A percentile compares a stretch with the other conserved stretches of the same genome.
phyloP scores from a whole-genome alignment of 2,888 invertebrate genomes.

The Drosophila helvetica region DNA sequence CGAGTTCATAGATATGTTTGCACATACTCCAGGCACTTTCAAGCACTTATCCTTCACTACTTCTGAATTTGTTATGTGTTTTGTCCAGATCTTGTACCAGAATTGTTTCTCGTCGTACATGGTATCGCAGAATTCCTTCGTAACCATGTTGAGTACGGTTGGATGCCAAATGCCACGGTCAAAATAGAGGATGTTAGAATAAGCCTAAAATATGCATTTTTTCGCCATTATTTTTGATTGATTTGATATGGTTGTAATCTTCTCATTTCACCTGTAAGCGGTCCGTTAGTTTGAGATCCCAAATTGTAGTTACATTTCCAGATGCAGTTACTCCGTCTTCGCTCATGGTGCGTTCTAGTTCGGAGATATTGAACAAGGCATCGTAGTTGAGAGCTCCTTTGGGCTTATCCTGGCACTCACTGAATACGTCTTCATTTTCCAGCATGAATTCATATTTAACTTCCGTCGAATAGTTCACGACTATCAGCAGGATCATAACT shows the following conservation, averaged over 20 bases:
- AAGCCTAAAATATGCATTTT: not conserved
- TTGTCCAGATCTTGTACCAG: slow-evolving; percentile 11
- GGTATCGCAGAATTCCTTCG: slow-evolving; percentile 12
- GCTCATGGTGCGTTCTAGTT: not conserved
- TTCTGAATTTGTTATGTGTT: slow-evolving; percentile 2
- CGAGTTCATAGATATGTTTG: not conserved
- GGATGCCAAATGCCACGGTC: slow-evolving; percentile 27
- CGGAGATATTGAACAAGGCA: not conserved
- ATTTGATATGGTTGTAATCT: too few species aligned
- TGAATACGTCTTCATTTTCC: slow-evolving; percentile 8
- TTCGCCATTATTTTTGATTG: too few species aligned
- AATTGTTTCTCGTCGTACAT: slow-evolving; percentile 18
- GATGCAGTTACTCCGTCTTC: not conserved
- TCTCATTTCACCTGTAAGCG: slow-evolving; percentile 8
- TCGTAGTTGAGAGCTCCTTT: not conserved
- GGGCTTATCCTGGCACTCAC: not conserved
- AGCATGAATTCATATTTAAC: not conserved
- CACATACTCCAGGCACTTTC: slow-evolving; percentile 17
- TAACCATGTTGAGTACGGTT: not conserved
- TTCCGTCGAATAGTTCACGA: not conserved
- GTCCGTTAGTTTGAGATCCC: slow-evolving; percentile 7
- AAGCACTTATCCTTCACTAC: slow-evolving; percentile 6
- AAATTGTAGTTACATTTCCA: not conserved
- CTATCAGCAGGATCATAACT: not conserved
- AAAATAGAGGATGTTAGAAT: not conserved